These are phyloP conservation scores for Varanus salvator DNA, from an alignment of 2,113 vertebrate species.

Conservation along the genomic window DNA sequence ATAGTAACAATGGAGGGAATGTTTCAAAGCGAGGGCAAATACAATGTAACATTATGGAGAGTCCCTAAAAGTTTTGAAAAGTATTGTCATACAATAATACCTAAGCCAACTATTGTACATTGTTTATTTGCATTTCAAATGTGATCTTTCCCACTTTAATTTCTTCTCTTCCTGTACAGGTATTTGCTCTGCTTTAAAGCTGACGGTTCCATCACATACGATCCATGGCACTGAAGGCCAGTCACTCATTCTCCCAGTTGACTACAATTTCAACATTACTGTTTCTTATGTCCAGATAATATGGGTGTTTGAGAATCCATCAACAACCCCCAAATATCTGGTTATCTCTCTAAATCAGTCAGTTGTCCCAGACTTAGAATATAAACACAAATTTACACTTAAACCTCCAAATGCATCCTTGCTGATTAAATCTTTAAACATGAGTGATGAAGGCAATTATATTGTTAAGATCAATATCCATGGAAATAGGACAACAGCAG, in stretches of 20 bases:
- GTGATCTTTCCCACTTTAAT: not conserved
- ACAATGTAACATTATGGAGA: not conserved
- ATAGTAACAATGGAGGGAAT: not conserved
- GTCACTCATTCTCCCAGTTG: constrained; percentile 77
- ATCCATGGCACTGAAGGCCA: constrained; percentile 80
- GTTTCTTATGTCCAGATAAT: constrained; percentile 83
- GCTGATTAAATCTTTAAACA: constrained; percentile 75
- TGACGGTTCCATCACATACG: constrained; percentile 75
- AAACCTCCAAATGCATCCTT: constrained; percentile 80
- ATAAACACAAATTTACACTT: constrained; percentile 80
- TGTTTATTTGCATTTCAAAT: constrained; percentile 29
- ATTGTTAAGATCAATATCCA: constrained; percentile 82
- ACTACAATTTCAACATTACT: constrained; percentile 75
- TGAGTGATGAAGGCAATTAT: constrained; percentile 81
- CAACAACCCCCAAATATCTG: constrained; percentile 74
- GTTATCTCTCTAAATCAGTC: constrained; percentile 77
- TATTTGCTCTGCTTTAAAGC: constrained; percentile 75
- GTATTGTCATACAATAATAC: not conserved
- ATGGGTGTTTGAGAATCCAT: constrained; percentile 81
- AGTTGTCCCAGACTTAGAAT: constrained; percentile 82
- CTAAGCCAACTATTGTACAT: not conserved
- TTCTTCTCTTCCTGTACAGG: constrained; percentile 61
- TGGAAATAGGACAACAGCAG: constrained; percentile 76
- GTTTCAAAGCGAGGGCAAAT: not conserved
- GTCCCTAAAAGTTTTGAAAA: not conserved